Conservation (phyloP, 2,888 invertebrate genomes). For the Agrilus biguttatus region DNA sequence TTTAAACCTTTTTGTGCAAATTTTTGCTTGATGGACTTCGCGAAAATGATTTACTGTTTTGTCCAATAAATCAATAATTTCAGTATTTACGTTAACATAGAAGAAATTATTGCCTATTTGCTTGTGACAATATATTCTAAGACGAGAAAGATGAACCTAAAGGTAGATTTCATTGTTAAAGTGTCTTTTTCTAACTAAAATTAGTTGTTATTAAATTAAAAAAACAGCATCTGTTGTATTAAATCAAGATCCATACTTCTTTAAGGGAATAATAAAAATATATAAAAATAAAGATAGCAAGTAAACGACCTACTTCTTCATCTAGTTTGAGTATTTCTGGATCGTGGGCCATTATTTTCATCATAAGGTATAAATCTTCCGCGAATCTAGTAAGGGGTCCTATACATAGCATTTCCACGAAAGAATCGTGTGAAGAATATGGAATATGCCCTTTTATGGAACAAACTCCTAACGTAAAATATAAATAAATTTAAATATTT, state of each 20-base stretch:
- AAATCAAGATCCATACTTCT: too few relatives aligned
- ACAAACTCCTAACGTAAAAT: conserved; percentile 32
- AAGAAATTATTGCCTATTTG: too few relatives aligned
- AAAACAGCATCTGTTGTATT: too few relatives aligned
- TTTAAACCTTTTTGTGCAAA: background rate
- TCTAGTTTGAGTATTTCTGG: conserved; percentile 32
- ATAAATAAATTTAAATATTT: too few relatives aligned
- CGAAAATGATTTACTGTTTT: too few relatives aligned
- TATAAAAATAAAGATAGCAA: too few relatives aligned
- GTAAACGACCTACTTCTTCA: conserved; percentile 29
- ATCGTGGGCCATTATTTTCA: conserved; percentile 45
- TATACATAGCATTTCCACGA: conserved; percentile 37
- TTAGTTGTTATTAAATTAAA: too few relatives aligned
- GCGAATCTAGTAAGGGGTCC: conserved; percentile 72
- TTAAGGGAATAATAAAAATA: too few relatives aligned
- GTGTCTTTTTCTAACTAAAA: too few relatives aligned
- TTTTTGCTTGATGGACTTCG: too few relatives aligned
- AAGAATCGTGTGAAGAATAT: conserved; percentile 32
- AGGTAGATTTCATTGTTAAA: background rate
- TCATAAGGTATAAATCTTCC: conserved; percentile 53
- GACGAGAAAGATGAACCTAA: background rate
- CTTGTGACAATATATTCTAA: too few relatives aligned
- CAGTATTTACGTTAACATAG: too few relatives aligned
- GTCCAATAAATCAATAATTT: background rate
- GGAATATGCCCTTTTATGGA: conserved; percentile 49